Base-by-base conservation (phyloP, 64 coral and sea anemone species). In the Platygyra sinensis region DNA sequence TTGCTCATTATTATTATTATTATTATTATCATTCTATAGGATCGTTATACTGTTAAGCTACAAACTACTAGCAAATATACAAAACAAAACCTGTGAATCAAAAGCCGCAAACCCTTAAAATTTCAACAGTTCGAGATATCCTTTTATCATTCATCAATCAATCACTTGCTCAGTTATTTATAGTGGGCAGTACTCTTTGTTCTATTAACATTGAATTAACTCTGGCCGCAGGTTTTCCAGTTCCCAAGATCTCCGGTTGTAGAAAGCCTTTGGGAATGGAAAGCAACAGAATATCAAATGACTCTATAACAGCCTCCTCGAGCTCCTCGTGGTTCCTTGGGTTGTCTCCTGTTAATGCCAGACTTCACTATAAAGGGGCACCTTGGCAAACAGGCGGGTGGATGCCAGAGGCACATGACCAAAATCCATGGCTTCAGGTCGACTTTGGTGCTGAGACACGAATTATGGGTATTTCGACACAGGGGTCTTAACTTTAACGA, bases 401-500 rank as follows among this genome's bases (percentile, higher is more conserved):
- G 69, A 72, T 72, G 25, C 69, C 69, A 10, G 27, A 30, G 31
- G 28, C 25, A 30, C n/a, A 27, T 30, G 69, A 72, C 69, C 24
- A 72, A 29, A 72, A 72, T 28, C 25, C n/a, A 72, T 72, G 69
- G 69, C 69, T 72, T 30, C 69, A 72, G 27, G 69, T 72, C 69
- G 69, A 72, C 69, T 27, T 72, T 27, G 69, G 69, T 28, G 6
- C n/a, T 72, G 28, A 25, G 69, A 72, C 69, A 25, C 69, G 27
- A 72, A 30, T 72, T 30, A 72, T 25, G 28, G 69, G 69, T 6
- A 72, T 72, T 72, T 72, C 69, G 28, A 72, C 69, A 30, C 69
- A 72, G 69, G 69, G 69, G 5, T 25, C 11, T 72, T 27, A n/a
- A 27, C 69, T 8, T 30, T 30, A 11, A 8, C 12, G 4, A 27